These are phyloP conservation scores for Oscheius sp. DNA, from an alignment of 1,140 invertebrate genomes.

Conservation along the genomic window DNA sequence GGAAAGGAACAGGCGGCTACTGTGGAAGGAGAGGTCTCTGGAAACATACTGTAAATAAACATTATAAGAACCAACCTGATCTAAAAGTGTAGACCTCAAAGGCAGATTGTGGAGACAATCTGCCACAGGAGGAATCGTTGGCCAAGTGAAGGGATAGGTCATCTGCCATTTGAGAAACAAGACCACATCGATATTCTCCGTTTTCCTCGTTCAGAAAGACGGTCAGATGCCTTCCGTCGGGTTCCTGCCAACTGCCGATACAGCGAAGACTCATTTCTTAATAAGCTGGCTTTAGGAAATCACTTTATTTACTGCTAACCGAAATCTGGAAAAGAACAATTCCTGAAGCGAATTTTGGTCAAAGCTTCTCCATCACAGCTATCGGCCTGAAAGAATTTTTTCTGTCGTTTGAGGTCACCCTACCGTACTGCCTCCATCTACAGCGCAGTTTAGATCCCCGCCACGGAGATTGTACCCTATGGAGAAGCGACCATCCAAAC, in stretches of 20 bases:
- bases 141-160: background rate
- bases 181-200: slow-evolving; percentile 31
- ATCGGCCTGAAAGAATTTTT: slow-evolving; percentile 16
- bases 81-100: slow-evolving; percentile 17
- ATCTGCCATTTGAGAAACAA: background rate
- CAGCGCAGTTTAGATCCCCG: slow-evolving; percentile 28
- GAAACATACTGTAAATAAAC: background rate
- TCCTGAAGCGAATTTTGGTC: slow-evolving; percentile 19
- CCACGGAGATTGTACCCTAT: slow-evolving; percentile 23
- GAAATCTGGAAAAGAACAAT: slow-evolving; percentile 38
- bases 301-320: background rate
- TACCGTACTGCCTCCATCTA: slow-evolving; percentile 26
- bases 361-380: slow-evolving; percentile 15
- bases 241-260: slow-evolving; percentile 33
- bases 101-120: slow-evolving; percentile 10
- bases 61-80: background rate
- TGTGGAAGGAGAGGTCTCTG: background rate
- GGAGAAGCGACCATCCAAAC: slow-evolving; percentile 25
- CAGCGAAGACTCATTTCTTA: slow-evolving; percentile 22
- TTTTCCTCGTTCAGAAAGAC: slow-evolving; percentile 31
- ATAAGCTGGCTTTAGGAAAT: background rate
- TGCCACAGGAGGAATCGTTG: slow-evolving; percentile 21
- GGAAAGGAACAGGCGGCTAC: slow-evolving; percentile 35
- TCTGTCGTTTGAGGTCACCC: background rate
- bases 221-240: background rate